Base-by-base conservation (phyloP, 2,113 vertebrate genomes). In the Dermatemys mawii region DNA sequence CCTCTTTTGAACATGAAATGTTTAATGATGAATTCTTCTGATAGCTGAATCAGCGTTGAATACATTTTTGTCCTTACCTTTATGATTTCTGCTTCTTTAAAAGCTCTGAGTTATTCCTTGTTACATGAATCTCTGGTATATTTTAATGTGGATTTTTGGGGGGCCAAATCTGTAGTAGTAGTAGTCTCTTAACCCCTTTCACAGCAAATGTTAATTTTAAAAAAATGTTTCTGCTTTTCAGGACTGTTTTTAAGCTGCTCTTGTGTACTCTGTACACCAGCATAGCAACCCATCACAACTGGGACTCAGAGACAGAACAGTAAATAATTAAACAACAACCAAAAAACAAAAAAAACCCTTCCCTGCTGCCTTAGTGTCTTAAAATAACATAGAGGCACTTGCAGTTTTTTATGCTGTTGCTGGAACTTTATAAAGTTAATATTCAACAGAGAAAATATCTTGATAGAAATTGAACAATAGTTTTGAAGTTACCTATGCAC, bases 251-350 rank as follows among this genome's bases (percentile, higher is more conserved):
- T 44, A 21, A 75, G 35, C 5, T 73, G 57, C 60, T 90, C 81
- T 88, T 92, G 38, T 92, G 81, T 81, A 49, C 84, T 92, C 79
- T 22, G 87, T 92, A 89, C 49, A 91, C 84, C 50, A 95, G 83
- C 90, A 80, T 57, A 88, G 78, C 63, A 94, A 84, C 79, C 24
- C 80, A 76, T 3, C 50, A 73, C 82, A 94, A 46, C 80, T 92
- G 93, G 44, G 87, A 87, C 87, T 49, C 38, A n/a, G 82, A 80
- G 48, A 81, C 41, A 60, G 80, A 48, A 35, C 44, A 85, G 41
- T 46, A 54, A 46, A 76, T 55, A 75, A 55, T 44, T 32, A 67
- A 29, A 38, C 21, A 63, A 38, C 41, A 44, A 67, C 51, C n/a
- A n/a, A n/a, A n/a, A n/a, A 55, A 76, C 44, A 44, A 51, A 67